Evolutionary conservation across 2,113 vertebrate genomes (phyloP).

Genomic region (Marcusenius ussheri): DNA sequence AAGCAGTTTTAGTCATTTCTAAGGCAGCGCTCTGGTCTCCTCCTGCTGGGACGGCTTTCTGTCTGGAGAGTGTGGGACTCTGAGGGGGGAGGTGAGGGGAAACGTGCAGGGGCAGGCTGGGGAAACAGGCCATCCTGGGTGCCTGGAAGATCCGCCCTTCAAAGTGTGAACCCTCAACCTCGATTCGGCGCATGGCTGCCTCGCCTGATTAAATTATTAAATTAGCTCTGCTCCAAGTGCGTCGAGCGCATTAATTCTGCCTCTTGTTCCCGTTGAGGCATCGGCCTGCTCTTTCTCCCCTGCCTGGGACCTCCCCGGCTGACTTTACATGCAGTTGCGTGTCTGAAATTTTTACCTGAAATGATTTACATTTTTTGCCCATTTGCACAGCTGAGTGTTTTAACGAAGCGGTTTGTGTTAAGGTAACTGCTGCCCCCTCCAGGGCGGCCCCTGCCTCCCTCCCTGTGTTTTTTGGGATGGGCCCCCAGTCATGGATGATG

Average conservation of each 20-base stretch:
- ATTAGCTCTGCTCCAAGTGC: background rate
- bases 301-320: background rate
- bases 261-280: background rate
- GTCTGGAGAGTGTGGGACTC: background rate
- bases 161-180: background rate
- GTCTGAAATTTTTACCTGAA: background rate
- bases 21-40: background rate
- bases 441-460: background rate
- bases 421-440: background rate
- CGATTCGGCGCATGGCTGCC: background rate
- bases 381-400: background rate
- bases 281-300: background rate
- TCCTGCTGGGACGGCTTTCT: background rate
- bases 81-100: background rate
- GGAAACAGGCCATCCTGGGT: background rate
- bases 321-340: background rate
- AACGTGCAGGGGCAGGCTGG: background rate
- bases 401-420: background rate
- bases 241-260: background rate
- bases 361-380: background rate
- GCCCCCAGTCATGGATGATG: background rate
- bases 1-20: background rate
- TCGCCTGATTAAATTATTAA: conserved; percentile 7
- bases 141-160: background rate
- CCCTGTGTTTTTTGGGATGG: background rate